Evolutionary conservation across 2,888 invertebrate species (phyloP), one percentile per base, ranked within the genome.

Genomic region (Allacma fusca): DNA sequence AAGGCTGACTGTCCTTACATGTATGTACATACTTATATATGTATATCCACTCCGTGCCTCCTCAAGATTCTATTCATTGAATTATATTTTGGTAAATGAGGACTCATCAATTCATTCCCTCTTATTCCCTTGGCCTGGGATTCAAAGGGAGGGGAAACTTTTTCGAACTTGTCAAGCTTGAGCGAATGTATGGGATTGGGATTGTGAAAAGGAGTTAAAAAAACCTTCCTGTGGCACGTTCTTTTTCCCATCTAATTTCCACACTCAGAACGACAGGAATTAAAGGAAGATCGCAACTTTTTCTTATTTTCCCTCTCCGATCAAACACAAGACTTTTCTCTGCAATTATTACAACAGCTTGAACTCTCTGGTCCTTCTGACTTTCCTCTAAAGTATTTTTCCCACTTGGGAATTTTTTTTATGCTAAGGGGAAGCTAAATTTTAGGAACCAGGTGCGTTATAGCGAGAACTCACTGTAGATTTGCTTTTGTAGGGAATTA

Each of bases 101-200:
- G 70, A 78, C 64, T 78, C 78, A 78, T 78, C 78, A 74, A 78
- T 78, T 75, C 74, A 69, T 21, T 57, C 21, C 57, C 13, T 21
- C 16, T 57, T 57, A 7, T 57, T 57, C 13, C 21, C 13, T 16
- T 16, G n/a, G 57, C 4, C 2, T 16, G 5, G 5, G 4, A 9
- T 57, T 57, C 57, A 21, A 19, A 57, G 16, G 21, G 57, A 57
- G 21, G 4, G n/a, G 5, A 57, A 57, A 57, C 19, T 21, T 21
- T 57, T 57, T 57, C 4, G 4, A 21, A 21, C n/a, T 57, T 57
- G n/a, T 21, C 57, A 57, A 19, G 57, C 21, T 34, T 7, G 34
- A 7, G 34, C n/a, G 34, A 34, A 34, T 7, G 34, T 34, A 34
- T 34, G 64, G 16, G 64, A 64, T 9, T 21, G 4, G 4, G 64